Base-by-base conservation (phyloP, 1,140 invertebrate species). In the Drosophila quadrilineata region DNA sequence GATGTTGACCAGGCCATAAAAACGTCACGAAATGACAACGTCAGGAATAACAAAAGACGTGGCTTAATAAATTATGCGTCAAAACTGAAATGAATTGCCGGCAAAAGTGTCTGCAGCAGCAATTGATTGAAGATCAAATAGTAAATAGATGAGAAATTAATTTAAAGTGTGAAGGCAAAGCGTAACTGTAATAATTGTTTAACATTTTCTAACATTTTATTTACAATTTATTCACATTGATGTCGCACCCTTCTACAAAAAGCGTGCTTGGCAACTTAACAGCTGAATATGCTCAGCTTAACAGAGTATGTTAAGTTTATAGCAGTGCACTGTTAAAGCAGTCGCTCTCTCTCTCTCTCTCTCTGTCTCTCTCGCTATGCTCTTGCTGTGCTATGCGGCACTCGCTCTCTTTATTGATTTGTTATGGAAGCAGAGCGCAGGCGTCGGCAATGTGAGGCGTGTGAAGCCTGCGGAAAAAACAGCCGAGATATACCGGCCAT, bases 381-480 rank as follows among this genome's bases (percentile, higher is more conserved):
- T n/a, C n/a, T n/a, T n/a, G n/a, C n/a, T n/a, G n/a, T n/a, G n/a
- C n/a, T n/a, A n/a, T n/a, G n/a, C n/a, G n/a, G n/a, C n/a, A n/a
- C n/a, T n/a, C n/a, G 3, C 12, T 21, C 57, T 68, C 57, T 65
- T 28, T 80, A 82, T 84, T 65, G 77, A 84, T 82, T 77, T 73
- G 76, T 84, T 84, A 40, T 84, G 36, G 10, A 45, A 29, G 43
- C 43, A 29, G 38, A 49, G 77, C 76, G 79, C 77, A 84, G 45
- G 56, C 69, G 57, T 66, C 10, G 45, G 48, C 35, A n/a, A n/a
- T n/a, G n/a, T n/a, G n/a, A n/a, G n/a, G n/a, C n/a, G n/a, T n/a
- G n/a, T 62, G 29, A 50, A 24, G 12, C 22, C 68, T 59, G 49
- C 50, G n/a, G n/a, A n/a, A n/a, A 45, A 49, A 52, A 57, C 59